Evolutionary conservation across 2,888 invertebrate genomes (phyloP), one percentile per base, ranked within the genome.

Genomic region (Coremacera marginata): DNA sequence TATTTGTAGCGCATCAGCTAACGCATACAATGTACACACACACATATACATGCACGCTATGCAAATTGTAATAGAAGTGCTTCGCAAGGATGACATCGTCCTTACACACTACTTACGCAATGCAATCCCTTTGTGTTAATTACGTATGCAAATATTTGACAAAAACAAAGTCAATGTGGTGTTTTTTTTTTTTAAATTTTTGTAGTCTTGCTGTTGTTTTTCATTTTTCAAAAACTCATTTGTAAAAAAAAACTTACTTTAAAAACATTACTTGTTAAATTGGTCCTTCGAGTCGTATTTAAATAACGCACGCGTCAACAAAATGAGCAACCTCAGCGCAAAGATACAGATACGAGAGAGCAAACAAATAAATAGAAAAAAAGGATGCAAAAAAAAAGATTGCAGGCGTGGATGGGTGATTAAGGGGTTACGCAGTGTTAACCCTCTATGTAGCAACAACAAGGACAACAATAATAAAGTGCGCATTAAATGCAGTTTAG

Each of bases 101-200:
- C 68, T 75, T 75, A 75, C 75, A 75, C 25, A 19, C 37, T 75
- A 67, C 67, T 75, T 75, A 75, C 31, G 75, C 37, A 9, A 57
- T 22, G 44, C 37, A 27, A 67, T 67, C 70, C 70, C 70, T 70
- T 31, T 78, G 80, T 78, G 79, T 79, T 80, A 81, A 80, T 70
- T 80, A 77, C 75, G 76, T 79, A 82, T 82, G 82, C 81, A 81
- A 81, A 81, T 81, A 80, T 81, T 82, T 78, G 51, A 49, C 51
- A 62, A 51, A 73, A 51, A 73, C 51, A 52, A 73, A 73, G 73
- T 73, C 73, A 73, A 65, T 63, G 63, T 63, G 19, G 27, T 70
- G 34, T 55, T 70, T 51, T 62, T 62, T 31, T n/a, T 72, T 44
- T 19, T 11, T 5, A 4, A 34, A 22, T 37, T 31, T 31, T 25